These are phyloP conservation scores for Brenthis daphne DNA, from an alignment of 2,888 invertebrate genomes.

Conservation along the genomic window DNA sequence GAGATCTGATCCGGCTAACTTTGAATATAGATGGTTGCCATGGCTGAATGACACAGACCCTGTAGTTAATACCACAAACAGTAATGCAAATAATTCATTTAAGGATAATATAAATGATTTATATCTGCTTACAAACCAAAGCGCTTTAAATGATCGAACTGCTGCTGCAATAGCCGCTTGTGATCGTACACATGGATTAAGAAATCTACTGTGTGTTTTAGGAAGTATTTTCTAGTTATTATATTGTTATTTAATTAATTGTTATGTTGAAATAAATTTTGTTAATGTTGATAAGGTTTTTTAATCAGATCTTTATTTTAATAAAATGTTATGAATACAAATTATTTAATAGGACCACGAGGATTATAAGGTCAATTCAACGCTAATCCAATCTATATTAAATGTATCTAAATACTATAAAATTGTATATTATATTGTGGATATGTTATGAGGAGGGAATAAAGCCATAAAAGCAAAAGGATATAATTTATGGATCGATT, in stretches of 20 bases:
- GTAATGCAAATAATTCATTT: slow-evolving; percentile 4
- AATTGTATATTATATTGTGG: too few relatives aligned
- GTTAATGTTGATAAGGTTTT: slow-evolving; percentile 8
- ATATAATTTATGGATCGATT: too few relatives aligned
- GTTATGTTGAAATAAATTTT: slow-evolving; percentile 20
- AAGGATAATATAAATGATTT: slow-evolving; percentile 9
- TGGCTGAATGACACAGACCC: slow-evolving; percentile 64
- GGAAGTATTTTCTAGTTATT: slow-evolving; percentile 59
- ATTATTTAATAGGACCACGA: too few relatives aligned
- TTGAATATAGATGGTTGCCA: slow-evolving; percentile 87
- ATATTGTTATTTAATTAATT: slow-evolving; percentile 23
- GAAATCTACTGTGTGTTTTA: slow-evolving; percentile 70
- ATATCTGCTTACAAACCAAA: slow-evolving; percentile 3
- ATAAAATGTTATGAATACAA: background rate
- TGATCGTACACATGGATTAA: slow-evolving; percentile 57
- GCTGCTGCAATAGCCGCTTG: slow-evolving; percentile 55
- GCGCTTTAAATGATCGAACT: slow-evolving; percentile 44
- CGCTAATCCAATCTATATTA: too few relatives aligned
- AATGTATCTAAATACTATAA: too few relatives aligned
- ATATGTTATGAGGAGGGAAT: too few relatives aligned
- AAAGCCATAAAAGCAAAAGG: too few relatives aligned
- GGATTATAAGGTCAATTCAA: too few relatives aligned
- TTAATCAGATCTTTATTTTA: background rate
- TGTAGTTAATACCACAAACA: slow-evolving; percentile 12
- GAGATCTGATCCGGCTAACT: slow-evolving; percentile 86